Evolutionary conservation across 2,113 vertebrate genomes (phyloP), one percentile per base, ranked within the genome.

Genomic region (Larimichthys polyactis): DNA sequence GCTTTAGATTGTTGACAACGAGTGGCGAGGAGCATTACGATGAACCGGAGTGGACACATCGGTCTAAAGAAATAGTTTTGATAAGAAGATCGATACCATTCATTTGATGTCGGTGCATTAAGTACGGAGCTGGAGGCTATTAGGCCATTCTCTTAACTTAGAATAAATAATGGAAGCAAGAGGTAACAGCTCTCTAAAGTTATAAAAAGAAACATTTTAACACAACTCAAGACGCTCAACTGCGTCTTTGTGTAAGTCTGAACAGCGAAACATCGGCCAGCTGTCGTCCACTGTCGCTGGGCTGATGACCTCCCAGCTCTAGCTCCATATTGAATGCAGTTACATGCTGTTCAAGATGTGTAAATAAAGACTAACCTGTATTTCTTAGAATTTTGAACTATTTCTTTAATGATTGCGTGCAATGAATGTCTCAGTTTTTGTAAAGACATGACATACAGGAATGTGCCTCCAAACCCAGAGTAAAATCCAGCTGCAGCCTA

Each of bases 401-500:
- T 36, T 24, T 22, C 16, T n/a, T 66, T 27, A 14, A 51, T 51
- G 29, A 74, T 74, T 78, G 60, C 5, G 36, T 43, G 43, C 55
- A 43, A 40, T 52, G 22, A 52, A 62, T 36, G 5, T 36, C 7
- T 67, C 22, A 14, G 5, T 24, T 57, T 57, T 57, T 2, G 22
- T 5, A 4, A 12, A 57, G 54, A 22, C 54, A 19, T 19, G 11
- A 14, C 44, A 80, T 4, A 69, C 24, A 71, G 19, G 32, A 57
- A 44, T 36, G 46, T 15, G 24, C 51, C 32, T 77, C 57, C 20
- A 76, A 71, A 81, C 49, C 27, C 59, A 63, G 19, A 64, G 62
- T 27, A 48, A 60, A 68, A 82, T 75, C 75, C 75, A 64, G 24
- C 36, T 75, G 65, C 40, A 62, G 67, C 62, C 49, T 81, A 83